Conservation (phyloP, 2,888 invertebrate genomes). For the Xylota sylvarum region DNA sequence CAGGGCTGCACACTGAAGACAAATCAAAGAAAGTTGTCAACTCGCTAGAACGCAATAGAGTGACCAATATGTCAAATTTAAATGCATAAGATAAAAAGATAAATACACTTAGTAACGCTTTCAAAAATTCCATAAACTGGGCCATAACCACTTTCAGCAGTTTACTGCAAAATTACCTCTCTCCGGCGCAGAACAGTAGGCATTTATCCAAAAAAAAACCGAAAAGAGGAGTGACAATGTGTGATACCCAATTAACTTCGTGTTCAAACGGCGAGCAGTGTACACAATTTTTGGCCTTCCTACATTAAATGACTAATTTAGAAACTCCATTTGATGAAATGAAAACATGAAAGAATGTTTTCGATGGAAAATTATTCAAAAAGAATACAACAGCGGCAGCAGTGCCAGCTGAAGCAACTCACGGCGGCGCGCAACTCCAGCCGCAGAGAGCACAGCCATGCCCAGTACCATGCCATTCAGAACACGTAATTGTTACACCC, state of each 20-base stretch:
- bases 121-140: constrained; percentile 46
- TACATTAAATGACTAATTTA: constrained; percentile 67
- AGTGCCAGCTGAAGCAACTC: background rate
- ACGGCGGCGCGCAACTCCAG: too few species aligned
- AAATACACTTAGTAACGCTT: constrained; percentile 25
- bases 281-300: constrained; percentile 26
- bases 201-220: constrained; percentile 32
- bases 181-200: constrained; percentile 18
- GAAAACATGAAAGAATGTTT: constrained; percentile 63
- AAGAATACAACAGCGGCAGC: constrained; percentile 38
- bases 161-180: constrained; percentile 42
- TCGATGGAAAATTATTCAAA: constrained; percentile 59
- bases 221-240: constrained; percentile 48
- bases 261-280: constrained; percentile 3
- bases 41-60: background rate
- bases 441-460: constrained; percentile 39
- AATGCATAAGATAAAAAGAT: constrained; percentile 12
- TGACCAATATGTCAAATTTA: background rate
- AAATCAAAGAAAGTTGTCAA: background rate
- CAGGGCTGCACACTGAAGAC: background rate
- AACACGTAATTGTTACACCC: constrained; percentile 77
- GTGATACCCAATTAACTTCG: constrained; percentile 50
- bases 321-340: constrained; percentile 69
- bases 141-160: constrained; percentile 25
- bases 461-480: constrained; percentile 74